Evolutionary conservation across 2,888 invertebrate species (phyloP), one percentile per base, ranked within the genome.

Genomic region (Sceliomorpha sp.): DNA sequence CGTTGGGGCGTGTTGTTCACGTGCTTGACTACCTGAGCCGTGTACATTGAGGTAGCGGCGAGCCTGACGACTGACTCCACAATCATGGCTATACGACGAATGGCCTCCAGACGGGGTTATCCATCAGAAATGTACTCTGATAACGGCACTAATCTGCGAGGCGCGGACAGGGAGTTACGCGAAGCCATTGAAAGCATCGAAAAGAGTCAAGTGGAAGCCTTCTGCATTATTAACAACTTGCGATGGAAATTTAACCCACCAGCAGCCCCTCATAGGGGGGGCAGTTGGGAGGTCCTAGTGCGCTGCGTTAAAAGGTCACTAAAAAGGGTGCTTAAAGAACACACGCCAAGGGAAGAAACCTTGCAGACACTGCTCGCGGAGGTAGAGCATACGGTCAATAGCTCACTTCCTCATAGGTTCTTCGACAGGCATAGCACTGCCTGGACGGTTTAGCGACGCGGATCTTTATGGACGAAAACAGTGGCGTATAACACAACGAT

Each of bases 1-100:
- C 48, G 73, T 7, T 71, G 70, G 55, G 69, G 73, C 1, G 76
- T 51, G 1, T n/a, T 74, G 0, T 73, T 74, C 31, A 73, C 73
- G 0, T 76, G 70, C 32, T 24, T 74, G 2, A 74, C 71, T 0
- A 58, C 67, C 4, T 34, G 74, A 17, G 74, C 69, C 0, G 34
- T 76, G 0, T 72, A 75, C 20, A 6, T 75, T 0, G 70, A 74
- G 20, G 66, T 62, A 1, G 10, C 39, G 1, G 7, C 13, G 1
- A n/a, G 47, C 5, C 31, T 72, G 10, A 27, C 56, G 0, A 47
- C 72, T 0, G 71, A 70, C 14, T 68, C 73, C 0, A 37, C 62
- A 0, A 68, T 73, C 6, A 55, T 70, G 53, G 70, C 74, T 0
- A 1, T 74, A 2, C 15, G 66, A 8, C 27, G 72, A 10, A 60